Percentiles rank a stretch among this genome's conserved stretches.
phyloP scores from a whole-genome alignment of 2,888 invertebrate genomes.

The Hirtodrosophila histrioides region DNA sequence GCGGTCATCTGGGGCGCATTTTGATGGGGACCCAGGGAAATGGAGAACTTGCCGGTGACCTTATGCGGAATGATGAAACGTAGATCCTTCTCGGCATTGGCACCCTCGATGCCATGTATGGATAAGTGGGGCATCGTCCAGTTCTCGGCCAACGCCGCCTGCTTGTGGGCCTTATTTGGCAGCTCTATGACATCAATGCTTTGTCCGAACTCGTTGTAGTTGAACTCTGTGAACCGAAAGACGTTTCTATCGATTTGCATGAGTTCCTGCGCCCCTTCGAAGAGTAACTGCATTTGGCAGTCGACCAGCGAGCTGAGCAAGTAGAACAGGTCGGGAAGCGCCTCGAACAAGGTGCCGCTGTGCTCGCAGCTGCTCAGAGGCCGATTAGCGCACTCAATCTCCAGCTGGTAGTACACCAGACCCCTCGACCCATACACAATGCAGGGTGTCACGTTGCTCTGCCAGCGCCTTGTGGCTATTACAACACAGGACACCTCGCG shows the following conservation, averaged over 20 bases:
- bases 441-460: constrained; percentile 32
- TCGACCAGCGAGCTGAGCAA: constrained; percentile 40
- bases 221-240: constrained; percentile 31
- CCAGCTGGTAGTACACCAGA: constrained; percentile 51
- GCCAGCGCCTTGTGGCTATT: constrained; percentile 52
- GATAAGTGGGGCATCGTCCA: constrained; percentile 50
- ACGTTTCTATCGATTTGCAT: constrained; percentile 31
- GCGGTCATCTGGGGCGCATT: constrained; percentile 24
- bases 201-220: constrained; percentile 38
- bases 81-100: constrained; percentile 17
- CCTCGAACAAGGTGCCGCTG: constrained; percentile 50
- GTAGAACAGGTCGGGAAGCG: constrained; percentile 51
- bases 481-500: constrained; percentile 50
- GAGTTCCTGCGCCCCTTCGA: constrained; percentile 10
- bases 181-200: constrained; percentile 29
- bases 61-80: constrained; percentile 52
- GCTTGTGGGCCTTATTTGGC: constrained; percentile 30
- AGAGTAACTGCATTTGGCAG: constrained; percentile 32
- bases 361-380: constrained; percentile 48
- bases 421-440: constrained; percentile 51
- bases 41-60: constrained; percentile 51
- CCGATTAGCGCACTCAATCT: constrained; percentile 46
- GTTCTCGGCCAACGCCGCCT: constrained; percentile 28
- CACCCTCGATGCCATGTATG: constrained; percentile 55
- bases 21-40: constrained; percentile 49